These are phyloP conservation scores for Meghimatium bilineatum DNA, from an alignment of 2,888 invertebrate species.

Conservation along the genomic window DNA sequence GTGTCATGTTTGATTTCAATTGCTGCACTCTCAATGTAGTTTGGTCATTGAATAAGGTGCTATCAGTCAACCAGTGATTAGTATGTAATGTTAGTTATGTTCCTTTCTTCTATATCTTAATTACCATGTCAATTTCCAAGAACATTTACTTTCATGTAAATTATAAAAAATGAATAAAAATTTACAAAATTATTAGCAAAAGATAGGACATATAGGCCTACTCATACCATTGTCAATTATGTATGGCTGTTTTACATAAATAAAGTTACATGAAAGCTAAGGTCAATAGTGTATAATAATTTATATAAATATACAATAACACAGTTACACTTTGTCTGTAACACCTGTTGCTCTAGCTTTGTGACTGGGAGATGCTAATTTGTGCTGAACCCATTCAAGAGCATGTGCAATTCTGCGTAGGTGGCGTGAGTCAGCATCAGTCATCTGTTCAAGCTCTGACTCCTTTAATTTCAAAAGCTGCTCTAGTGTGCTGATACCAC, in stretches of 20 bases:
- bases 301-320: not conserved
- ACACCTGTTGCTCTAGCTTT: conserved; percentile 55
- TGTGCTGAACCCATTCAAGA: conserved; percentile 70
- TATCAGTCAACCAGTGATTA: too few species aligned
- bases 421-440: conserved; percentile 69
- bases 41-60: too few species aligned
- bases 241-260: not conserved
- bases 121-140: too few species aligned
- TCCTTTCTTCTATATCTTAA: too few species aligned
- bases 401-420: conserved; percentile 69
- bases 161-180: too few species aligned
- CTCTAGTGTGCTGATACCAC: conserved; percentile 64
- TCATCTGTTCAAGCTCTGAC: conserved; percentile 64
- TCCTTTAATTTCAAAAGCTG: conserved; percentile 64
- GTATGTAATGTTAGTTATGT: too few species aligned
- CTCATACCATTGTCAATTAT: not conserved
- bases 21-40: too few species aligned
- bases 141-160: too few species aligned
- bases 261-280: not conserved
- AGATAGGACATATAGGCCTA: not conserved
- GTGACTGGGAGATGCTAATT: conserved; percentile 64
- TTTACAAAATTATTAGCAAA: not conserved
- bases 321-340: conserved; percentile 43
- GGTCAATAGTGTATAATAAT: not conserved
- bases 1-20: too few species aligned